Percentiles rank a stretch among this genome's conserved stretches.
These are phyloP conservation scores for Apteryx mantelli DNA, from an alignment of 2,113 vertebrate genomes.

Conservation along the genomic window DNA sequence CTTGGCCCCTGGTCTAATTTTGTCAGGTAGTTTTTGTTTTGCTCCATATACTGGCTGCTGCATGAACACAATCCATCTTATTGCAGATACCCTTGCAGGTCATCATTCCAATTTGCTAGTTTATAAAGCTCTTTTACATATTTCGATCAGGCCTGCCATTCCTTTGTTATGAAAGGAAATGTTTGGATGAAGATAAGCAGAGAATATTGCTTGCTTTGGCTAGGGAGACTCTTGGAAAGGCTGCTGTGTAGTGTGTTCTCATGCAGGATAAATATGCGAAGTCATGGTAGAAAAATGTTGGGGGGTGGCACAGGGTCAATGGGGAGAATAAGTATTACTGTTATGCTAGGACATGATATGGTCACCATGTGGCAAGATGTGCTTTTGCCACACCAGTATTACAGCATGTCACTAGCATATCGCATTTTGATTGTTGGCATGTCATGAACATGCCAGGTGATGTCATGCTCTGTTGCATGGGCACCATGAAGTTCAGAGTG, in stretches of 20 bases:
- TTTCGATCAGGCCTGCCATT: neutral
- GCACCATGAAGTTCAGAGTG: neutral
- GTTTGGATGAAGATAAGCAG: neutral
- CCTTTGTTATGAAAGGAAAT: neutral
- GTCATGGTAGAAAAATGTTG: neutral
- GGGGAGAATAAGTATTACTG: neutral
- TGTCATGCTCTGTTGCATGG: neutral
- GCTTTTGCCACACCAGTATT: neutral
- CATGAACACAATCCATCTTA: neutral
- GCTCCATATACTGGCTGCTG: neutral
- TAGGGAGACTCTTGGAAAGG: neutral
- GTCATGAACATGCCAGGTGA: neutral
- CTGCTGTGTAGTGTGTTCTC: neutral
- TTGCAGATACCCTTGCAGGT: no score
- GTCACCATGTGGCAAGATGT: neutral
- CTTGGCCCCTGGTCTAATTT: neutral
- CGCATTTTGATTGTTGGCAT: neutral
- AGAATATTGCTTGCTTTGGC: neutral
- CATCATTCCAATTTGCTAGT: neutral
- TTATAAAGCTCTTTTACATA: neutral
- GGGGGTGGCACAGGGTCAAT: neutral
- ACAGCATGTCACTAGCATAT: accelerated
- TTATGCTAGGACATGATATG: neutral
- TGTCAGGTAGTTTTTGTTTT: neutral
- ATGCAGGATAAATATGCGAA: no score